These are phyloP conservation scores for Danionella cerebrum DNA, from an alignment of 2,113 vertebrate species.

Conservation along the genomic window DNA sequence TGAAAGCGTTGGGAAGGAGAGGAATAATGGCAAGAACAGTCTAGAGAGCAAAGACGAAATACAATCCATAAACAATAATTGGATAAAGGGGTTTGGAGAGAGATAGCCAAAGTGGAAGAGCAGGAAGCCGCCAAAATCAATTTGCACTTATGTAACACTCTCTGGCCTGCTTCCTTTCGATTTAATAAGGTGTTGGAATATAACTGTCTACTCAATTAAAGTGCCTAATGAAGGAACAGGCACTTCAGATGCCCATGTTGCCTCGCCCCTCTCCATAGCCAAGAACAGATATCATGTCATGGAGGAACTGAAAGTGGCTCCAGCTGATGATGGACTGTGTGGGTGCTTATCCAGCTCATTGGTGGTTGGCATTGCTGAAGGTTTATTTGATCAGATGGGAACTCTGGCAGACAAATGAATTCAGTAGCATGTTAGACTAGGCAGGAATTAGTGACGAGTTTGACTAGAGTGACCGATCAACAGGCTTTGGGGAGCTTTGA, in stretches of 20 bases:
- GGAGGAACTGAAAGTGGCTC: not conserved
- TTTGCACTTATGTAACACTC: conserved; percentile 56
- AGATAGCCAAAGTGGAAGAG: conserved; percentile 47
- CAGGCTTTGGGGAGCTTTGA: conserved; percentile 8
- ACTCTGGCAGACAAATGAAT: not conserved
- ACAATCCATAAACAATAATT: conserved; percentile 20
- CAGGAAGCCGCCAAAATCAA: conserved; percentile 54
- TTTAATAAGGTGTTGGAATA: conserved; percentile 64
- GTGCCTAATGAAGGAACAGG: conserved; percentile 55
- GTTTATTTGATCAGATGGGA: conserved; percentile 18
- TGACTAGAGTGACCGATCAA: conserved; percentile 17
- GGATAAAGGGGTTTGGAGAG: conserved; percentile 42
- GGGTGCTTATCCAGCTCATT: not conserved
- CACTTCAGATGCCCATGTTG: conserved; percentile 55
- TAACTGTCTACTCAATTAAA: conserved; percentile 50
- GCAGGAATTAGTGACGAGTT: not conserved
- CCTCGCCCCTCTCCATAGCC: conserved; percentile 28
- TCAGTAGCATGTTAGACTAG: conserved; percentile 4
- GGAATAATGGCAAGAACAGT: not conserved
- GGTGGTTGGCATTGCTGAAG: not conserved
- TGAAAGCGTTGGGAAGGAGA: not conserved
- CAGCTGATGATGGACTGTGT: not conserved
- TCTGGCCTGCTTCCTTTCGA: conserved; percentile 48
- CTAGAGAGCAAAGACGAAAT: not conserved
- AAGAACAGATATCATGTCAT: not conserved